Base-by-base conservation (phyloP, 2,888 invertebrate species). In the Branchipolynoe longqiensis region DNA sequence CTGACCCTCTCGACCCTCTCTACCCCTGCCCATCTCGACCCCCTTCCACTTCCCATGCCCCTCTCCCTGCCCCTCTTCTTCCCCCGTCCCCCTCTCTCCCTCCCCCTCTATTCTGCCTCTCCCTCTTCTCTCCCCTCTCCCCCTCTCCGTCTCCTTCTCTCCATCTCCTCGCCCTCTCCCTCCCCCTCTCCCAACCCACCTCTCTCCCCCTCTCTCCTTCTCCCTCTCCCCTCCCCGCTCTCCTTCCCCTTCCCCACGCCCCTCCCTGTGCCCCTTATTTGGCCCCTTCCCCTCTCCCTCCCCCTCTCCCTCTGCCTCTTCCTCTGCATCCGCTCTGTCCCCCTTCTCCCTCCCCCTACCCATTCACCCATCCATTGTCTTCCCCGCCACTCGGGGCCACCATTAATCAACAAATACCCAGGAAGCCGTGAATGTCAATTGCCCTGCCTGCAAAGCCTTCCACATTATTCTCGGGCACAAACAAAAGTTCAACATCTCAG, bases 341-440 rank as follows among this genome's bases (percentile, higher is more conserved):
- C 54, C 78, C 78, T 0, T n/a, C 48, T 41, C 48, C 40, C 40
- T 6, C 74, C 40, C 74, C 48, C 74, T 28, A 14, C 48, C 54
- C 78, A 8, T 2, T 3, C 22, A 8, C 0, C 6, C 78, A 6
- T 78, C 78, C 48, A 78, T 78, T 78, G 78, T 78, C 78, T 78
- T 48, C 41, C 18, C 78, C 48, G 4, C 41, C 6, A 6, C 48
- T 48, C 78, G n/a, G 0, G 48, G 4, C 41, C 78, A 6, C 54
- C 78, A 78, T 78, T 78, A 78, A 78, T 78, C 78, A 78, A 78
- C 48, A 3, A 6, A 41, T 31, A 48, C 18, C 41, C 78, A 62
- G 78, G 48, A 78, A 78, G 36, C 48, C 28, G 78, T 78, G 48
- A 78, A 78, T 78, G 78, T 78, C 78, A 78, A 78, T 78, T 41